Evolutionary conservation across 2,113 vertebrate species (phyloP).

Genomic region (Chlorodrepanis virens): DNA sequence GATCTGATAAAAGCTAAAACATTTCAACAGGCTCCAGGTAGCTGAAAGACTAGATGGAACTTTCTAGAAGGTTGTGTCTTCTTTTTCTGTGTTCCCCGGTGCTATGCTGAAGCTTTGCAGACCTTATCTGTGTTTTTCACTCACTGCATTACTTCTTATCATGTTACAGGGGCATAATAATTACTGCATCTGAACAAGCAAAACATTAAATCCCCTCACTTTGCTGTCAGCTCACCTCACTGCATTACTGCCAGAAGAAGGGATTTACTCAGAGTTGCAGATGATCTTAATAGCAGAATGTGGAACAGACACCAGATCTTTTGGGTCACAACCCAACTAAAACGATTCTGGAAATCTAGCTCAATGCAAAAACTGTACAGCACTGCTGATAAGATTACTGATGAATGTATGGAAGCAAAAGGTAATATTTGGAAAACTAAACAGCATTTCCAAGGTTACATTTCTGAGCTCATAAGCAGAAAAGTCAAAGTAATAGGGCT

Average conservation of each 20-base stretch:
- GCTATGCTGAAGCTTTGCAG: background rate
- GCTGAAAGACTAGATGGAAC: background rate
- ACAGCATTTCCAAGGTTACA: background rate
- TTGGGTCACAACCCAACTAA: background rate
- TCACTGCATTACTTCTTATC: background rate
- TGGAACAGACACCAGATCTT: background rate
- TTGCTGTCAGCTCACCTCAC: background rate
- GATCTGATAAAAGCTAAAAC: background rate
- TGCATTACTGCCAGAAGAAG: background rate
- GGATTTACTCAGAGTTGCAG: background rate
- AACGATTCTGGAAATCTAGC: background rate
- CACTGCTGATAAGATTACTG: background rate
- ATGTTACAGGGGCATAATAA: background rate
- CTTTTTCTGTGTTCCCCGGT: background rate
- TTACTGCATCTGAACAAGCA: background rate
- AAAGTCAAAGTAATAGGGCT: background rate
- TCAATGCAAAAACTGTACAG: background rate
- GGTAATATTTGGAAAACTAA: background rate
- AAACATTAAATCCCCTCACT: background rate
- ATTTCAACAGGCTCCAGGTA: background rate
- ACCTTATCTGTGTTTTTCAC: background rate
- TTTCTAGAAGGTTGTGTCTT: background rate
- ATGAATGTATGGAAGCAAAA: background rate
- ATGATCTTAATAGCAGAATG: background rate
- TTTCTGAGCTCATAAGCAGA: background rate